Evolutionary conservation across 2,113 vertebrate genomes (phyloP), one percentile per base, ranked within the genome.

Genomic region (Castor canadensis): DNA sequence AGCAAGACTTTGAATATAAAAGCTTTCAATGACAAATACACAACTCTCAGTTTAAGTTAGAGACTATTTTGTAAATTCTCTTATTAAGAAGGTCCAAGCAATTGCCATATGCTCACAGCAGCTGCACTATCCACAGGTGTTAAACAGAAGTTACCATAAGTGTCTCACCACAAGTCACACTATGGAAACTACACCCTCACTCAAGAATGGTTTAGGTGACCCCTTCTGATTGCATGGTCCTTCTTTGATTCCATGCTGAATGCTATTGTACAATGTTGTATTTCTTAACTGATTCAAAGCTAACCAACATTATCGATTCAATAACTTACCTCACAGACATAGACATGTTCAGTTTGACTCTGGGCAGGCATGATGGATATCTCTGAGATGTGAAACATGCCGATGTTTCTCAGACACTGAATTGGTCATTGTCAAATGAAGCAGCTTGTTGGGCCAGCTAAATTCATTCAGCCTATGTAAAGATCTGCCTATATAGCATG

Each of bases 371-470:
- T 35, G 32, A 56, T 67, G 56, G 32, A 64, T 80, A 75, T 49
- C 26, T 49, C 72, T 76, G 64, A 72, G 32, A 80, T 83, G 47
- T 60, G 90, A 79, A 79, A n/a, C 49, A n/a, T 60, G 40, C 60
- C 40, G 4, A 83, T 9, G 22, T 91, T 95, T 95, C 71, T 91
- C 52, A 93, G 82, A 45, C 56, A 66, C 58, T 93, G 40, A 80
- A 80, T 79, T 4, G 8, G 58, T 79, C 71, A 43, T 5, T 95
- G 45, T 85, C 80, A 80, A 71, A 75, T 35, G 24, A 92, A 95
- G 75, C 73, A 81, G 13, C 9, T 26, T 85, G n/a, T n/a, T n/a
- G 35, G 73, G 71, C 38, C 58, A 71, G 35, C 9, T 62, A 49
- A 89, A 90, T 80, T 75, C 28, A 75, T 58, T 40, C 3, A 6